Conservation (phyloP, 2,113 vertebrate genomes). For the Indri indri region DNA sequence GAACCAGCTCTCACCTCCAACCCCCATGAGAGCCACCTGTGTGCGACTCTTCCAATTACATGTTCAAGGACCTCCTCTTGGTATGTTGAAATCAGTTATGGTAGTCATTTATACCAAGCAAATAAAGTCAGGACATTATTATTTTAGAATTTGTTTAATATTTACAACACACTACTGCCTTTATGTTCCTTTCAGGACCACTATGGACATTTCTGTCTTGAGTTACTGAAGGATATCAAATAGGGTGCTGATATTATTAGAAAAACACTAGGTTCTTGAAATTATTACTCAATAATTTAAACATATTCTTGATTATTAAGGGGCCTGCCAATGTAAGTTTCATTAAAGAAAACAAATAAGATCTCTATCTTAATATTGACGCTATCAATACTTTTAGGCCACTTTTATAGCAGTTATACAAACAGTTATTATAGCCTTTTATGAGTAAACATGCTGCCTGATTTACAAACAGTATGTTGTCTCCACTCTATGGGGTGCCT, state of each 20-base stretch:
- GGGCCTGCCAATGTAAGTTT: not conserved
- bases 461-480: not conserved
- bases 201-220: not conserved
- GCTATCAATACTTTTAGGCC: not conserved
- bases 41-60: not conserved
- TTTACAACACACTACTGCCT: not conserved
- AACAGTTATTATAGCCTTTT: not conserved
- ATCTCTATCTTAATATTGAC: not conserved
- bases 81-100: not conserved
- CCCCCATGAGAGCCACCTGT: not conserved
- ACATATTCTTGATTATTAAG: not conserved
- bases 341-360: constrained; percentile 26
- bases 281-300: not conserved
- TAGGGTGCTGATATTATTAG: not conserved
- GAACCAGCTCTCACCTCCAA: not conserved
- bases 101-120: not conserved
- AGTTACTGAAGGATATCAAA: constrained; percentile 15
- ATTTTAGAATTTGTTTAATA: not conserved
- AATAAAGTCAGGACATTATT: not conserved
- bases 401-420: not conserved
- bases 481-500: not conserved
- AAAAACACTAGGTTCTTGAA: not conserved
- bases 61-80: not conserved
- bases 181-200: not conserved
- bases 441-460: not conserved